Evolutionary conservation across 2,113 vertebrate genomes (phyloP).

Genomic region (Eulacestoma nigropectus): DNA sequence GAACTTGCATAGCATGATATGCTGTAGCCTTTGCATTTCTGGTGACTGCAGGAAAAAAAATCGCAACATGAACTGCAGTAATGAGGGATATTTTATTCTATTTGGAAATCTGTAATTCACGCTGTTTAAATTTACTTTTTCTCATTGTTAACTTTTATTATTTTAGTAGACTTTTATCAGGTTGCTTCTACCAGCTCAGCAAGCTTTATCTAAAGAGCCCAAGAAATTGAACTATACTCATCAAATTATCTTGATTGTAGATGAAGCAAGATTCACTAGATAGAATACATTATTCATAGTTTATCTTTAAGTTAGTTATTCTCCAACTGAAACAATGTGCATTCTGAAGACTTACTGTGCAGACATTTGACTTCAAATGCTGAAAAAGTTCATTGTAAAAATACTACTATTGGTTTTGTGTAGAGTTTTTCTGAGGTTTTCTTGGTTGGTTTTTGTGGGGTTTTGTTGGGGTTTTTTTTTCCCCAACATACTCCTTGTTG

Average conservation of each 20-base stretch:
- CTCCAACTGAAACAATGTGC: background rate
- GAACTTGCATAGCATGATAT: background rate
- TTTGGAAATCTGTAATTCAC: background rate
- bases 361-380: background rate
- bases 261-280: background rate
- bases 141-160: background rate
- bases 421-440: background rate
- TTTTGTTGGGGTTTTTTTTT: rapidly evolving
- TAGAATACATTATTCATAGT: background rate
- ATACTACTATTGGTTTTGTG: background rate
- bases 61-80: background rate
- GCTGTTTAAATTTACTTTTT: background rate
- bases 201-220: background rate
- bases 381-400: background rate
- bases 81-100: background rate
- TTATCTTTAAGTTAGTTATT: background rate
- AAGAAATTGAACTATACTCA: background rate
- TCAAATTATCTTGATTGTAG: background rate
- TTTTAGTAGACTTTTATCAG: background rate
- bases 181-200: background rate
- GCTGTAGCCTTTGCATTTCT: background rate
- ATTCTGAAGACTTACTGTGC: background rate
- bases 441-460: background rate
- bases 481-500: background rate
- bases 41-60: background rate